A percentile compares a stretch with the other conserved stretches of the same genome.
Conservation (phyloP, 2,888 invertebrate species). For the Tyria jacobaeae region DNA sequence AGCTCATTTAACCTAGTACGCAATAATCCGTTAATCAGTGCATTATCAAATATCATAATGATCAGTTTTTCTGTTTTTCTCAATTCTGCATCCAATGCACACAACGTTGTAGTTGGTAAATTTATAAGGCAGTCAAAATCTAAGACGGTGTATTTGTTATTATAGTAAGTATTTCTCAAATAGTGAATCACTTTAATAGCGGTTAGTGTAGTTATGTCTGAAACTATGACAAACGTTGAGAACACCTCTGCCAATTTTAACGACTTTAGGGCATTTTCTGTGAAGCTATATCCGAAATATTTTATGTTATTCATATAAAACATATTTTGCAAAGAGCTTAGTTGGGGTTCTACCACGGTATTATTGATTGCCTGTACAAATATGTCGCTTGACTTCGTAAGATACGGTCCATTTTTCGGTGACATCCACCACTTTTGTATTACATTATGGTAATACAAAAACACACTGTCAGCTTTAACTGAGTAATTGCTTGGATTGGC, state of each 20-base stretch:
- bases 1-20: conserved; percentile 6
- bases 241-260: not conserved
- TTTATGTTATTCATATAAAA: conserved; percentile 11
- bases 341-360: conserved; percentile 16
- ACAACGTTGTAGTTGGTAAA: conserved; percentile 3
- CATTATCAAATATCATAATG: conserved; percentile 10
- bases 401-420: conserved; percentile 6
- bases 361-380: conserved; percentile 5
- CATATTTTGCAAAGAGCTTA: conserved; percentile 10
- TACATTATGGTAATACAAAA: conserved; percentile 11
- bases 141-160: conserved; percentile 2
- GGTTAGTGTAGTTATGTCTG: conserved; percentile 22
- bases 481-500: not conserved
- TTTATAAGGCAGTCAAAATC: conserved; percentile 9
- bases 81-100: conserved; percentile 2
- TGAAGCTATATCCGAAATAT: conserved; percentile 5
- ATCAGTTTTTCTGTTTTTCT: conserved; percentile 10
- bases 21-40: not conserved
- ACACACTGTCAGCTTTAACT: conserved; percentile 7
- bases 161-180: not conserved
- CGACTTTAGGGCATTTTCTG: not conserved
- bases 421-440: conserved; percentile 39
- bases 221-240: conserved; percentile 1
- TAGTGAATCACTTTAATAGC: conserved; percentile 26
- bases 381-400: conserved; percentile 19